Conservation (phyloP, 2,797 vertebrate genomes). For the Phoeniculus purpureus region DNA sequence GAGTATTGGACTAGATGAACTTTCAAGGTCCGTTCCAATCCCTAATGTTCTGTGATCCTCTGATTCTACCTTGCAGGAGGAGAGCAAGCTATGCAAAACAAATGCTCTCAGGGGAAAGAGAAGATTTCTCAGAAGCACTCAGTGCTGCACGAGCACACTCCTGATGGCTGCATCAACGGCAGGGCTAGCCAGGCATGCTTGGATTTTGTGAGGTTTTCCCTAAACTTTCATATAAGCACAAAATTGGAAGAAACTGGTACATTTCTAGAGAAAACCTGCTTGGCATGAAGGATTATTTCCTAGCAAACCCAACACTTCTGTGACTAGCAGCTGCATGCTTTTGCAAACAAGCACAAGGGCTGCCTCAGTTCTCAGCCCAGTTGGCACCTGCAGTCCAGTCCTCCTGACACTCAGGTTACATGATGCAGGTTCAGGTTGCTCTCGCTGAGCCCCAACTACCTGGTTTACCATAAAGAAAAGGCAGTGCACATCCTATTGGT, state of each 20-base stretch:
- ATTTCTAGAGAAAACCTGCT: background rate
- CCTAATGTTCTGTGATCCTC: too few species aligned
- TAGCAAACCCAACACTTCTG: background rate
- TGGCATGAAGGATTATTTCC: background rate
- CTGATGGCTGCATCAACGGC: background rate
- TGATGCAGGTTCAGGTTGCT: background rate
- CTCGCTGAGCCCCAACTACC: background rate
- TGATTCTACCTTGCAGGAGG: background rate
- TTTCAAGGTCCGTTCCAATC: too few species aligned
- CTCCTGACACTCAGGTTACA: background rate
- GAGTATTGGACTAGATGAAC: too few species aligned
- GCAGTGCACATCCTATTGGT: background rate
- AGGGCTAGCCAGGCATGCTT: background rate
- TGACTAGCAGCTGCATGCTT: background rate
- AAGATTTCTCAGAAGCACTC: background rate
- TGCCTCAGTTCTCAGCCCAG: background rate
- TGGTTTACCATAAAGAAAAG: background rate
- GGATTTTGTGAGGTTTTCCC: background rate
- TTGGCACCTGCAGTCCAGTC: background rate
- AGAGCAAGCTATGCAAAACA: constrained; percentile 7
- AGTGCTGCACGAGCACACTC: fast-evolving
- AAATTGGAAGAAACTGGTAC: background rate
- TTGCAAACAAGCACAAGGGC: background rate
- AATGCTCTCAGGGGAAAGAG: background rate
- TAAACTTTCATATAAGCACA: background rate